Evolutionary conservation across 1,140 invertebrate species (phyloP).

Genomic region (Macrobrachium rosenbergii): DNA sequence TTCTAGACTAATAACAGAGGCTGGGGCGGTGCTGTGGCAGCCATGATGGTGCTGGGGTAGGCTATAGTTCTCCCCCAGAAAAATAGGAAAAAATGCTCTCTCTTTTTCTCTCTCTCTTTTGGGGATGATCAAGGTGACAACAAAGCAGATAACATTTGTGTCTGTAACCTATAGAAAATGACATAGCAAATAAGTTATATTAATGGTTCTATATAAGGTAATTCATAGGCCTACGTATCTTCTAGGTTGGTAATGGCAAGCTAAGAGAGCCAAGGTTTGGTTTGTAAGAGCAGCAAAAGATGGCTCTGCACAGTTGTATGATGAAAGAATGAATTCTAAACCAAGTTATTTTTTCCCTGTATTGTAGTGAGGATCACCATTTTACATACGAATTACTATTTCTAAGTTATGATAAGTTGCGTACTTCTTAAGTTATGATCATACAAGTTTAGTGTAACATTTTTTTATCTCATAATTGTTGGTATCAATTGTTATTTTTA

Average conservation of each 20-base stretch:
- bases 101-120: constrained; percentile 10
- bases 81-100: constrained; percentile 16
- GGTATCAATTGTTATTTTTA: constrained; percentile 62
- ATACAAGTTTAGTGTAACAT: constrained; percentile 53
- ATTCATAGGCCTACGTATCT: constrained; percentile 60
- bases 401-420: constrained; percentile 51
- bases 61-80: not conserved
- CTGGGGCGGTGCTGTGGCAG: constrained; percentile 51
- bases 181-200: constrained; percentile 62
- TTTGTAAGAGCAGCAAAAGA: constrained; percentile 41
- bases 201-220: constrained; percentile 64
- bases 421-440: constrained; percentile 53
- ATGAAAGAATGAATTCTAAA: constrained; percentile 38
- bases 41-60: constrained; percentile 58
- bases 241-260: constrained; percentile 59
- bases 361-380: constrained; percentile 42
- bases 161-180: constrained; percentile 62
- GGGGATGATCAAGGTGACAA: constrained; percentile 37
- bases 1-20: constrained; percentile 49
- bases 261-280: constrained; percentile 59
- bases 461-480: constrained; percentile 58
- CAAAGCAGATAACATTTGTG: constrained; percentile 54
- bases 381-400: constrained; percentile 60
- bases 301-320: constrained; percentile 59
- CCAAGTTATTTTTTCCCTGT: constrained; percentile 40